A percentile compares a stretch with the other conserved stretches of the same genome.
phyloP scores from a whole-genome alignment of 2,113 vertebrate species.

The Chaetodon auriga region DNA sequence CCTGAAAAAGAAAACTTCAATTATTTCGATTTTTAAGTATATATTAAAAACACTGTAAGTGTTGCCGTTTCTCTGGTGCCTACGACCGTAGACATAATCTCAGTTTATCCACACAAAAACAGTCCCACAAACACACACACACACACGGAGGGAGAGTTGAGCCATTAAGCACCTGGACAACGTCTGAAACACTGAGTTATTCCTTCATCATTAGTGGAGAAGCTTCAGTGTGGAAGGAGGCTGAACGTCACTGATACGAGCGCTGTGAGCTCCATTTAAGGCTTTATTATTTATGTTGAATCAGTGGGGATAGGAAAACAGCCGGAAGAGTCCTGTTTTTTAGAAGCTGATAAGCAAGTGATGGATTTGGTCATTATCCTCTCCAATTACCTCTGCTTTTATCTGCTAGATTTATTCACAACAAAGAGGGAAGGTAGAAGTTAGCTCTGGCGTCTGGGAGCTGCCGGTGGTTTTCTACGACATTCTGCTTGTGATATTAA shows the following conservation, averaged over 20 bases:
- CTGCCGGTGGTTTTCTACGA: conserved; percentile 20
- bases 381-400: conserved; percentile 66
- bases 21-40: neutral
- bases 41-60: neutral
- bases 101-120: neutral
- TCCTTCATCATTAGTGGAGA: conserved; percentile 25
- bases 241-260: conserved; percentile 26
- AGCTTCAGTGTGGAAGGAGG: conserved; percentile 16
- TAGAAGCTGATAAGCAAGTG: conserved; percentile 68
- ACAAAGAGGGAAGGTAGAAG: conserved; percentile 40
- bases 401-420: conserved; percentile 75
- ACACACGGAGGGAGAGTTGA: neutral
- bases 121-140: conserved; percentile 3
- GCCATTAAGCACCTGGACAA: conserved; percentile 26
- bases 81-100: neutral
- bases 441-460: conserved; percentile 30
- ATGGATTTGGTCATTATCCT: conserved; percentile 77
- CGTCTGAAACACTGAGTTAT: conserved; percentile 29
- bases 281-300: conserved; percentile 44
- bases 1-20: too few relatives aligned
- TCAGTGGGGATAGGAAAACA: conserved; percentile 21
- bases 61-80: neutral
- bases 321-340: conserved; percentile 25
- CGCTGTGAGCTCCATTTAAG: conserved; percentile 32
- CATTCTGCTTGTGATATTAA: conserved; percentile 8